phyloP scores from a whole-genome alignment of 2,888 invertebrate genomes.

The Callyntrura sp. region DNA sequence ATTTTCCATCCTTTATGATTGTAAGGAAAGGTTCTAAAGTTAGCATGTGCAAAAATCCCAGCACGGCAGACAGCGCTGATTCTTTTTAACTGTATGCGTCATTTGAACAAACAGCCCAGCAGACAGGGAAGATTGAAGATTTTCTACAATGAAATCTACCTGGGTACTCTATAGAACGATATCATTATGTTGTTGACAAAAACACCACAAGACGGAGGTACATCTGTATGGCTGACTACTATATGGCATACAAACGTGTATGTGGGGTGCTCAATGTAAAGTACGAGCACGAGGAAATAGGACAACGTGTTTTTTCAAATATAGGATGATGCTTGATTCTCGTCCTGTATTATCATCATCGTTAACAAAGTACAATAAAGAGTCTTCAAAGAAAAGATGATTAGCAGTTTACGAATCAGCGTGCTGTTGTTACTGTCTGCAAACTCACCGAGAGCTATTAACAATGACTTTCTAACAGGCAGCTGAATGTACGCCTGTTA shows the following conservation, averaged over 20 bases:
- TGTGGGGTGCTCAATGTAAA: not conserved
- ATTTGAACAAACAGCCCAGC: not conserved
- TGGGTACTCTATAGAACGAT: too few relatives aligned
- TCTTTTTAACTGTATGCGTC: conserved; percentile 32
- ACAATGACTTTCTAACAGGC: conserved; percentile 61
- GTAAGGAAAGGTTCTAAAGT: not conserved
- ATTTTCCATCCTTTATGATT: conserved; percentile 43
- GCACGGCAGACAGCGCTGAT: too few relatives aligned
- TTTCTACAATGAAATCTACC: too few relatives aligned
- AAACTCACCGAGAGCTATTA: not conserved
- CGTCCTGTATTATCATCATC: too few relatives aligned
- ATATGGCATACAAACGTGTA: too few relatives aligned
- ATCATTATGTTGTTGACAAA: too few relatives aligned
- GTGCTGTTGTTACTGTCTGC: too few relatives aligned
- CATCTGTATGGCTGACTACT: too few relatives aligned
- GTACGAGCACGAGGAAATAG: conserved; percentile 12
- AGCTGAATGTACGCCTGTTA: not conserved
- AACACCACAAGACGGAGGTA: too few relatives aligned
- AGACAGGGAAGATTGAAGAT: not conserved
- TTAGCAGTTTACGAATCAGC: conserved; percentile 14
- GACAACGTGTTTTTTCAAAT: not conserved
- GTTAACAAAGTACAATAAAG: too few relatives aligned
- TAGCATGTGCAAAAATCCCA: conserved; percentile 60
- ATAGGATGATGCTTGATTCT: conserved; percentile 25
- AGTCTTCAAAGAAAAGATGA: conserved; percentile 25